Percentiles rank a stretch among this genome's conserved stretches.
phyloP scores from a whole-genome alignment of 30 jellyfish, hydroid and myxozoan species.

The Aurelia aurita complex sp. Pacific region DNA sequence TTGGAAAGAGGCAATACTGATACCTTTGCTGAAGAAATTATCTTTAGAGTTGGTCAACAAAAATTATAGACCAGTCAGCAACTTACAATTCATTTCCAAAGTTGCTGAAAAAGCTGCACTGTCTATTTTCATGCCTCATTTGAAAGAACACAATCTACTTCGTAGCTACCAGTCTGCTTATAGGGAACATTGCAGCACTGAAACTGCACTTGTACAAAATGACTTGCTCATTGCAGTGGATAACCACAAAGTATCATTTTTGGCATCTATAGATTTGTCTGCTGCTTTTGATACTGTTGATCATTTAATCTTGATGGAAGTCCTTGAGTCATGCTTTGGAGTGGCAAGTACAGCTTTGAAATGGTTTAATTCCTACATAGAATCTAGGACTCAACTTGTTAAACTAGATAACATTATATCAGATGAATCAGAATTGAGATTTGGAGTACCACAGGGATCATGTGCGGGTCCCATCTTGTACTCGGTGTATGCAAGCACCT shows the following conservation, averaged over 20 bases:
- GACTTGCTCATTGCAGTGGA: too few species aligned
- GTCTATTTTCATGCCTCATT: constrained; percentile 7
- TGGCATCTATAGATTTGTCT: too few species aligned
- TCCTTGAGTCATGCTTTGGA: too few species aligned
- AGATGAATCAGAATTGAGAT: not conserved
- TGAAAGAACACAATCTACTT: constrained; percentile 19
- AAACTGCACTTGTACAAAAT: too few species aligned
- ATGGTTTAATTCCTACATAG: too few species aligned
- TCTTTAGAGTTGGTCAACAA: constrained; percentile 1
- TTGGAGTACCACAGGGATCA: constrained; percentile 24
- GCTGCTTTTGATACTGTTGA: not conserved
- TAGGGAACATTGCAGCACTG: too few species aligned
- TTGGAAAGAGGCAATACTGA: constrained; percentile 17
- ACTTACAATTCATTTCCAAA: not conserved
- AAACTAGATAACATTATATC: constrained; percentile 1
- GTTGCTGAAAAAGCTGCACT: not conserved
- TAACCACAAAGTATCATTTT: too few species aligned
- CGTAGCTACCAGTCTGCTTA: constrained; percentile 23
- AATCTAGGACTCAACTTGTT: not conserved
- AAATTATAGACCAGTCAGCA: not conserved
- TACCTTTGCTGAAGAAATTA: constrained; percentile 10
- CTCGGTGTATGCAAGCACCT: not conserved
- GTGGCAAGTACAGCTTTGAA: too few species aligned
- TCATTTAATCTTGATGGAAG: not conserved
- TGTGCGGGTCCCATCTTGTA: constrained; percentile 14